Conservation (phyloP, 2,113 vertebrate genomes). For the Antigone vipio region DNA sequence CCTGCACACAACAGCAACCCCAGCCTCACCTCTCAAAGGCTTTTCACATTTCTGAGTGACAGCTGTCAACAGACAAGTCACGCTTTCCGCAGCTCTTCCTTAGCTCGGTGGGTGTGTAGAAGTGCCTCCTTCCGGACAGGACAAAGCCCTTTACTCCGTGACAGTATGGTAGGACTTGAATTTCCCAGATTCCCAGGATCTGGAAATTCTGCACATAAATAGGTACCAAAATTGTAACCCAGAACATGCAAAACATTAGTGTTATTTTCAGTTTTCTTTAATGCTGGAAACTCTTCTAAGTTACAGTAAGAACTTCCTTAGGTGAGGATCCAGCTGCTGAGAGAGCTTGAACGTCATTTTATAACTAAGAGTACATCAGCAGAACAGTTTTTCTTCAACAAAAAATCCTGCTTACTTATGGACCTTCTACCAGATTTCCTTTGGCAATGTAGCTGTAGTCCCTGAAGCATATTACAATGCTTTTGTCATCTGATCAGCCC, state of each 20-base stretch:
- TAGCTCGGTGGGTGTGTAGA: not conserved
- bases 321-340: not conserved
- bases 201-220: not conserved
- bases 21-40: not conserved
- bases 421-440: not conserved
- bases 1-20: not conserved
- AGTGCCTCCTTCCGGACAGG: not conserved
- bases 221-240: not conserved
- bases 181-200: not conserved
- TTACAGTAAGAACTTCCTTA: not conserved
- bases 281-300: not conserved
- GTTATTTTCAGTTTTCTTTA: not conserved
- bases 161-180: not conserved
- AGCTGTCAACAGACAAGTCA: not conserved
- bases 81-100: rapidly evolving
- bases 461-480: not conserved
- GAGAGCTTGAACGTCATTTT: not conserved
- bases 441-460: not conserved
- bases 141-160: not conserved
- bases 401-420: not conserved
- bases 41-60: not conserved
- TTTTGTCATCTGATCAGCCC: slow-evolving; percentile 9
- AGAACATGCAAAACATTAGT: not conserved
- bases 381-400: not conserved
- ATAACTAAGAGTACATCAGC: not conserved